These are phyloP conservation scores for Dendronephthya gigantea DNA, from an alignment of 64 coral and sea anemone species.

Conservation along the genomic window DNA sequence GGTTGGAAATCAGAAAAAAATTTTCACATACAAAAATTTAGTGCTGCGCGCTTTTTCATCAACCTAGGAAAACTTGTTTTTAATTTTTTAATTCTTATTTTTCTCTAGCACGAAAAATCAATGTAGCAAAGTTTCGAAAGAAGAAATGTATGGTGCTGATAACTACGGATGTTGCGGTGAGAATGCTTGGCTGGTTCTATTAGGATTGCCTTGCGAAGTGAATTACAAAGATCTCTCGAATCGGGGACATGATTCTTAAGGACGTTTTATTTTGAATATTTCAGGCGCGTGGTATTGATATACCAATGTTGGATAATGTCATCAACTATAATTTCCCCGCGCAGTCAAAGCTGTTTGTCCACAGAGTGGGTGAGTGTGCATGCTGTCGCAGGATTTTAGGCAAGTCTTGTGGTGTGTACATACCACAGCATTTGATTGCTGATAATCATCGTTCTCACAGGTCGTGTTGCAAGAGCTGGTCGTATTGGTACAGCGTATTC, in stretches of 20 bases:
- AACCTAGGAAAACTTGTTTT: background rate
- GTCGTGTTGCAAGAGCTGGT: slow-evolving; percentile 88
- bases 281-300: slow-evolving; percentile 92
- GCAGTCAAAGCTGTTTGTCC: slow-evolving; percentile 85
- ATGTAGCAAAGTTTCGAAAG: slow-evolving; percentile 86
- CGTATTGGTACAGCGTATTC: slow-evolving; percentile 77
- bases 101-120: slow-evolving; percentile 73
- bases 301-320: slow-evolving; percentile 98
- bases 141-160: slow-evolving; percentile 92
- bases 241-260: too few species aligned
- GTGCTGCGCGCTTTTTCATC: background rate
- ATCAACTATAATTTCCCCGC: slow-evolving; percentile 95
- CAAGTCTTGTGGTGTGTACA: too few species aligned
- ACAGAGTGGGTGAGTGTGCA: slow-evolving; percentile 69
- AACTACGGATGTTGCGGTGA: slow-evolving; percentile 92
- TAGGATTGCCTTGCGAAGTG: too few species aligned
- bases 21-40: background rate
- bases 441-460: background rate
- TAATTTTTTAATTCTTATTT: background rate
- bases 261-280: background rate
- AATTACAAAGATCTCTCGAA: too few species aligned
- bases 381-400: too few species aligned
- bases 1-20: slow-evolving; percentile 42
- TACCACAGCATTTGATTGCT: too few species aligned
- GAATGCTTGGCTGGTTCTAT: too few species aligned